Percentiles rank a stretch among this genome's conserved stretches.
Evolutionary conservation across 2,888 invertebrate species (phyloP).

Genomic region (Drosophila prostipennis): DNA sequence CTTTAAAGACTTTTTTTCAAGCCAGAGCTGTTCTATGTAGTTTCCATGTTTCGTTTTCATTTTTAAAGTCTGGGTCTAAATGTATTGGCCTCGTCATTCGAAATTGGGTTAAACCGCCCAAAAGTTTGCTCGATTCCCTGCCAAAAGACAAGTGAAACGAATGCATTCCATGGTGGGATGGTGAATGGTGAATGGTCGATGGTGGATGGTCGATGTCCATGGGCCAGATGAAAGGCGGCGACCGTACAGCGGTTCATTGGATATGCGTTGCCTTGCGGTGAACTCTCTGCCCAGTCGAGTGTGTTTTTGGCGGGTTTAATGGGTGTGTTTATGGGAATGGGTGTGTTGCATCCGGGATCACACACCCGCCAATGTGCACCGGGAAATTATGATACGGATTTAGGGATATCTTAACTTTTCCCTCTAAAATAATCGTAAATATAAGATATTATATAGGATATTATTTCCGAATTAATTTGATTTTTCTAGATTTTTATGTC

Average conservation of each 20-base stretch:
- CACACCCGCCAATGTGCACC: conserved; percentile 3
- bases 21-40: too few species aligned
- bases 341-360: conserved; percentile 7
- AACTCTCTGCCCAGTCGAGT: conserved; percentile 14
- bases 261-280: conserved; percentile 45
- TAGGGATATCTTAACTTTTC: background rate
- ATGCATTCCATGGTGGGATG: conserved; percentile 29
- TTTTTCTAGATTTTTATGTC: too few species aligned
- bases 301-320: background rate
- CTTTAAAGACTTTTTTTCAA: background rate
- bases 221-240: conserved; percentile 22
- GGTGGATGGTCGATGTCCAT: conserved; percentile 2
- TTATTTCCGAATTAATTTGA: too few species aligned
- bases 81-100: conserved; percentile 5
- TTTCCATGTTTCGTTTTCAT: background rate
- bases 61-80: background rate
- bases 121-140: conserved; percentile 14
- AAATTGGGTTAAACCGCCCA: conserved; percentile 37
- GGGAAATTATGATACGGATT: background rate
- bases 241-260: conserved; percentile 42
- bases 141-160: conserved; percentile 8
- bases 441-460: too few species aligned
- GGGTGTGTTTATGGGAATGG: conserved; percentile 1
- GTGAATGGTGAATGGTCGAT: conserved; percentile 9
- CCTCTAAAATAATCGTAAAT: too few species aligned